Conservation (phyloP, 2,888 invertebrate genomes). For the Apodemia duryi region DNA sequence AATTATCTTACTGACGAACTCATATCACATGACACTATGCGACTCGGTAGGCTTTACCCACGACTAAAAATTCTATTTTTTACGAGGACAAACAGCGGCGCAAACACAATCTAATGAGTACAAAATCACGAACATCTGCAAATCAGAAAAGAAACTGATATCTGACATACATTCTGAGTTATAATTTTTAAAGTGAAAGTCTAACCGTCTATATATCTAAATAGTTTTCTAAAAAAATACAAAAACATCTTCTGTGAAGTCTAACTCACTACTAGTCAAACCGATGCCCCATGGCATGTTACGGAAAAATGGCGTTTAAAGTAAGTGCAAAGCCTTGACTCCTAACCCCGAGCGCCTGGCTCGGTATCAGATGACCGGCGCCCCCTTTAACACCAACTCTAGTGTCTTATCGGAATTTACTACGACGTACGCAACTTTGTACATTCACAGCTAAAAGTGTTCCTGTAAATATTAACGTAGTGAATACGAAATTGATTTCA, state of each 20-base stretch:
- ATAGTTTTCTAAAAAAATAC: not conserved
- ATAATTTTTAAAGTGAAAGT: not conserved
- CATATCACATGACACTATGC: too few species aligned
- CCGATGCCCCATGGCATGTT: conserved; percentile 2
- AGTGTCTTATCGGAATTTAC: conserved; percentile 39
- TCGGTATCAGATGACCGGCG: conserved; percentile 60
- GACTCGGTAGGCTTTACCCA: too few species aligned
- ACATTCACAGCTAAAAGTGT: not conserved
- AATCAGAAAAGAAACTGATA: too few species aligned
- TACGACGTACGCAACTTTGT: conserved; percentile 15
- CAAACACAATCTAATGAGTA: too few species aligned
- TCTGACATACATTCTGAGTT: too few species aligned
- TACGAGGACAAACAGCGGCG: too few species aligned
- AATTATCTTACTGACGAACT: too few species aligned
- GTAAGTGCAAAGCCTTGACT: conserved; percentile 61
- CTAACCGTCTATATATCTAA: not conserved
- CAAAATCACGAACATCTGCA: too few species aligned
- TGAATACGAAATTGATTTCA: not conserved
- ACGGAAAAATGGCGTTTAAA: conserved; percentile 32
- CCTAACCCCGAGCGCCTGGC: conserved; percentile 48
- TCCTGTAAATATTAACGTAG: not conserved
- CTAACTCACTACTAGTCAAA: too few species aligned
- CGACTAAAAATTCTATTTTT: too few species aligned
- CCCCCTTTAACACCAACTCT: conserved; percentile 27
- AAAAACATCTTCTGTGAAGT: not conserved